Base-by-base conservation (phyloP, 2,113 vertebrate species). In the Rafetus swinhoei region DNA sequence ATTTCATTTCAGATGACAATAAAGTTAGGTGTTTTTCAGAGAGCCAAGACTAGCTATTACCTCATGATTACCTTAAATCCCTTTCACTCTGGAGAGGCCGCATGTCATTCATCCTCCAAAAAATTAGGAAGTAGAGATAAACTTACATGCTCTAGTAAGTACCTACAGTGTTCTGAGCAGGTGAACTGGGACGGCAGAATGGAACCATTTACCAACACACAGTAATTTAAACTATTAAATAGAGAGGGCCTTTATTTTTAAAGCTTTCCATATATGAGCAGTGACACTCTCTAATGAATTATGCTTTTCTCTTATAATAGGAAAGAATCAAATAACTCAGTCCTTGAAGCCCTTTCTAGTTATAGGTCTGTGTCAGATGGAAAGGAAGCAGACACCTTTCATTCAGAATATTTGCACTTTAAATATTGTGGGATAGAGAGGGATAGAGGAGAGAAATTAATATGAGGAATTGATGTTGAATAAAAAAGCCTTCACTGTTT, bases 1-100 rank as follows among this genome's bases (percentile, higher is more conserved):
- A 83, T 82, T 81, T 84, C 74, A 59, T 82, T 69, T 81, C 74
- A 87, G 74, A 93, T 86, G 89, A 81, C 57, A 96, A 93, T 87
- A 83, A 82, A 54, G 53, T 35, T 86, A 87, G 32, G 79, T 95
- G 85, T 77, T 95, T 84, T 84, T 57, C 72, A 62, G 86, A 93
- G 87, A 90, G 81, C 93, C 52, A 87, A 84, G 11, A 79, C 2
- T 3, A 90, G 88, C 91, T 85, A 6, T 86, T 77, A 80, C 35
- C 50, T 55, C 89, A 79, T 87, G 88, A 93, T 87, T 90, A 85
- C 52, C 59, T 93, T 60, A 54, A 81, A 80, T 81, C 93, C 69
- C 13, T 81, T 84, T 27, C 82, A 19, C 22, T 74, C 85, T 86
- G 29, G 59, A 87, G 29, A 69, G 29, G 2, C 32, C 52, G 27